Conservation (phyloP, 2,797 vertebrate species). For the Malacoraja senta region DNA sequence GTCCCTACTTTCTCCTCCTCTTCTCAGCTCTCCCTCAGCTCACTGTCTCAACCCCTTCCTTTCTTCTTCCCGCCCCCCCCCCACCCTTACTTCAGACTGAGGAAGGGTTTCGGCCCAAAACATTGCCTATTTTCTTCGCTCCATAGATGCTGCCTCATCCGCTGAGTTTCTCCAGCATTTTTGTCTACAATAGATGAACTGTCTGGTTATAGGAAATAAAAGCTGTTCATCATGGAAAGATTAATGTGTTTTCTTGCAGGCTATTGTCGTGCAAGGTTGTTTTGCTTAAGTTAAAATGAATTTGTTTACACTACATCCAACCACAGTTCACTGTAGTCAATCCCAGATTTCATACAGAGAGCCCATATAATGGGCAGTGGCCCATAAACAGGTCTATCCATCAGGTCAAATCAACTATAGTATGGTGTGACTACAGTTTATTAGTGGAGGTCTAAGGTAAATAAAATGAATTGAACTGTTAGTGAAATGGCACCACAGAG, state of each 20-base stretch:
- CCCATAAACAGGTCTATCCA: not conserved
- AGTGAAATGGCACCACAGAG: not conserved
- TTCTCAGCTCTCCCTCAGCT: too few species aligned
- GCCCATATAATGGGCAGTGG: too few species aligned
- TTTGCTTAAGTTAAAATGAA: not conserved
- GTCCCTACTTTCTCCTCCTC: too few species aligned
- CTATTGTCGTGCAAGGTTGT: not conserved
- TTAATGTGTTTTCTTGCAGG: too few species aligned
- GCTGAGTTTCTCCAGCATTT: too few species aligned
- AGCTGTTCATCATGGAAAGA: conserved; percentile 27
- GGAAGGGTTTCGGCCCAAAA: too few species aligned
- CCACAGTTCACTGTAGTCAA: not conserved
- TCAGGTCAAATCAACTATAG: not conserved
- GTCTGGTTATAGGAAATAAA: not conserved
- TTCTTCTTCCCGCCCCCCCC: too few species aligned
- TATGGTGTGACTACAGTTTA: not conserved
- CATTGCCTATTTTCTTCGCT: too few species aligned
- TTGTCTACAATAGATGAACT: not conserved
- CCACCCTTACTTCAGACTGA: too few species aligned
- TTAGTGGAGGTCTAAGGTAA: not conserved
- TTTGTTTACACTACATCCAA: not conserved
- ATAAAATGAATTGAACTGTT: not conserved
- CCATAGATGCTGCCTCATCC: too few species aligned
- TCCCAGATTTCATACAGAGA: too few species aligned
- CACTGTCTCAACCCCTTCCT: too few species aligned